Base-by-base conservation (phyloP, 2,797 vertebrate species). In the Cirrhinus mrigala region DNA sequence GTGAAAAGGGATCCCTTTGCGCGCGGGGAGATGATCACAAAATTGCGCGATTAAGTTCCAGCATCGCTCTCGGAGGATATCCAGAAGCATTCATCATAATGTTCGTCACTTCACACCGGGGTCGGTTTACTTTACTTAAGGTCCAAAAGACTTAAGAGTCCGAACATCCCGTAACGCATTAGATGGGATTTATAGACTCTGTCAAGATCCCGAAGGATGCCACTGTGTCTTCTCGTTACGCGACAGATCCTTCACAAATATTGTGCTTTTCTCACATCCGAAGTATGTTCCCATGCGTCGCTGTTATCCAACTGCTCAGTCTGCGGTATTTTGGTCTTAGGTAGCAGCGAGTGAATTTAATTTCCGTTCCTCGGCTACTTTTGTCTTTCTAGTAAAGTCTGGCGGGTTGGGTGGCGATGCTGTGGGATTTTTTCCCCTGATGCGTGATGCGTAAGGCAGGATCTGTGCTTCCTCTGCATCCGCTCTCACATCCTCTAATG, bases 41-140 rank as follows among this genome's bases (percentile, higher is more conserved):
- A 88, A 73, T 68, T 85, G 77, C 70, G 71, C 78, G 29, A 11
- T 64, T 24, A 87, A 88, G 77, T 90, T 88, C 80, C 87, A 46
- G 75, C 56, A 16, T 74, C 27, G 79, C 54, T 69, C 64, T 68
- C 52, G 33, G 84, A 40, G 44, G 81, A 33, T 27, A 22, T 80
- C 56, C 77, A 79, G 27, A 48, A 24, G 68, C 44, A 22, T 40
- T 52, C 84, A 66, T 85, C 54, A 11, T 50, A 33, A 40, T 66
- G 68, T 79, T 85, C 24, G 66, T 62, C 77, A 62, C n/a, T 60
- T 85, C 76, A 79, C 64, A 33, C 15, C 0, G 14, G 75, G 37
- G 6, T 84, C 76, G 54, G 27, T 50, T 78, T 71, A 78, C 64
- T 79, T 79, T 79, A 37, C 66, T 62, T 85, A 11, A 24, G 29